Base-by-base conservation (phyloP, 64 coral and sea anemone genomes). In the Actinia equina region DNA sequence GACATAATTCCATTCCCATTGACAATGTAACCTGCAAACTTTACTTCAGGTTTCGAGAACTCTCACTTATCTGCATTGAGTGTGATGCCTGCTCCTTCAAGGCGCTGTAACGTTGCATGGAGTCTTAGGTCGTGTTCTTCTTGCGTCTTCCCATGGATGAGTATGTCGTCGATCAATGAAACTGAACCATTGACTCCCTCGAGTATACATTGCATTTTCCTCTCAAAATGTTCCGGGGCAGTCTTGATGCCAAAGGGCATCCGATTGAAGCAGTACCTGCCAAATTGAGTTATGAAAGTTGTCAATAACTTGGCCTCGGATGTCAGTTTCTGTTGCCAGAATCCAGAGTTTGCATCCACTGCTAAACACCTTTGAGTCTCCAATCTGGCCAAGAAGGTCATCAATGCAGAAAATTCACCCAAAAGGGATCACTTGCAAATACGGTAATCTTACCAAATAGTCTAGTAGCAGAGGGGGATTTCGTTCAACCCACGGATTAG, bases 271-370 rank as follows among this genome's bases (percentile, higher is more conserved):
- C 20, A 58, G 27, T 49, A 84, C 15, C 52, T 52, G 9, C 82
- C 82, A 23, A 18, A 84, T 22, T 26, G 51, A 15, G 82, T 84
- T 5, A 84, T 84, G n/a, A 84, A 84, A 14, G 45, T 84, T 6
- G 82, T 84, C 26, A 84, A 43, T 27, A 84, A 84, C 4, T 77
- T 61, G 5, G 82, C 80, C 37, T 79, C 79, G 2, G 43, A 16
- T 52, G 80, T 63, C 54, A 84, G 19, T 23, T 52, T 79, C 59
- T 82, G 59, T 57, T 83, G 88, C 59, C 64, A 89, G 80, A 89
- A 85, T 77, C 82, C 82, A 30, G 82, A 90, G 55, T 90, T 90
- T 22, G 82, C 82, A 90, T 90, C 82, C 16, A 77, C 61, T 90
- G 52, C 14, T 76, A 54, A 90, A 90, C 10, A 85, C 88, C 15